Evolutionary conservation across 2,888 invertebrate species (phyloP), one percentile per base, ranked within the genome.

Genomic region (Ernsta delagoae): DNA sequence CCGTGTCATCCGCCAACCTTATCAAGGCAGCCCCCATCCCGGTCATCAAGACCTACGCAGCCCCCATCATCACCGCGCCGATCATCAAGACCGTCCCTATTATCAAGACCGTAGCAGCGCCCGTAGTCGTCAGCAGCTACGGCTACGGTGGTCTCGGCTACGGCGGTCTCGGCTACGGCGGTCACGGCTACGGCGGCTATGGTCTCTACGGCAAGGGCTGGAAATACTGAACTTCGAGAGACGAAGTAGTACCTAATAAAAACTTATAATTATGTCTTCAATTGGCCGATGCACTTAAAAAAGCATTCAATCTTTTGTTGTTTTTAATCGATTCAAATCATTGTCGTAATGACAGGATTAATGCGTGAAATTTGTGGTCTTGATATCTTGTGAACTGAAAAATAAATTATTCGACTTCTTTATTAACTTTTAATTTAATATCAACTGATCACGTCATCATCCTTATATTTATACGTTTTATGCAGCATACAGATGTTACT

Each of bases 51-150:
- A 85, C 88, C 9, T 75, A 81, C 3, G 77, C 81, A 6, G 77
- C 84, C 4, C 86, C 88, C 4, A 75, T 83, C 39, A n/a, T n/a
- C n/a, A n/a, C n/a, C n/a, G n/a, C n/a, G n/a, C n/a, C n/a, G n/a
- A n/a, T n/a, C n/a, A n/a, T n/a, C n/a, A n/a, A n/a, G n/a, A 78
- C 80, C 41, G 83, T 86, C 3, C 85, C 85, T 2, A 72, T 85
- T 0, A 72, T 83, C 3, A 80, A 78, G 60, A 80, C 81, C 3
- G 79, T 85, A 0, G 74, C 81, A 0, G 45, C 45, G 1, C 61
- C 61, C 5, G 56, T 67, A 31, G 61, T 61, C 4, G 16, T 36
- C 61, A 48, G 61, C 56, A 39, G 65, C 39, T 36, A 61, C 50
- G 59, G 67, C n/a, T 53, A 5, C 31, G 74, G 73, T 34, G 61